Conservation (phyloP, 2,888 invertebrate genomes). For the Tineola bisselliella region DNA sequence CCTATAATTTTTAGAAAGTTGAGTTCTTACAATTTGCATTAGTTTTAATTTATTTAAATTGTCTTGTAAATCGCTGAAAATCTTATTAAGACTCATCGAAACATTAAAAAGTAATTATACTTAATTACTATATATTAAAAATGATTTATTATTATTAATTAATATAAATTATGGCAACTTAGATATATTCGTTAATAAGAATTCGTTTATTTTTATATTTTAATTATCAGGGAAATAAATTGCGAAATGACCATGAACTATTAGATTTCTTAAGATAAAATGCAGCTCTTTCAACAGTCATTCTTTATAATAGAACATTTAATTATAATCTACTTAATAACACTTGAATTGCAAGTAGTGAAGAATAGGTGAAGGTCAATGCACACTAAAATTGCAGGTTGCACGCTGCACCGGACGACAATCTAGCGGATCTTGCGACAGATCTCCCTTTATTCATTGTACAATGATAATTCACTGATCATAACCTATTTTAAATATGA, state of each 20-base stretch:
- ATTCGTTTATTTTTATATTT: no score
- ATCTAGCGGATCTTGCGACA: conserved; percentile 29
- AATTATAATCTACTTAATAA: not conserved
- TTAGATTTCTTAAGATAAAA: no score
- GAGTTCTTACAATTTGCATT: not conserved
- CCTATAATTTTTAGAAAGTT: not conserved
- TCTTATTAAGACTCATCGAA: no score
- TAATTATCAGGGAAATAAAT: no score
- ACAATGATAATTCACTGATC: not conserved
- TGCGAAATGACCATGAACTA: no score
- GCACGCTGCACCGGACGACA: conserved; percentile 23
- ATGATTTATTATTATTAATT: no score
- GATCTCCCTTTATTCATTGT: not conserved
- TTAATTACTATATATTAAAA: no score
- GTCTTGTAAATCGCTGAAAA: no score
- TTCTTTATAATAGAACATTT: not conserved
- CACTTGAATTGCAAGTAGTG: not conserved
- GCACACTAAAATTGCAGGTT: conserved; percentile 33
- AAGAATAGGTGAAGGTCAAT: conserved; percentile 34
- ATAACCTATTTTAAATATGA: not conserved
- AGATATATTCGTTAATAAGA: no score
- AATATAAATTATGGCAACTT: no score
- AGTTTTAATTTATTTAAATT: no score
- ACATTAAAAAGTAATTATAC: no score
- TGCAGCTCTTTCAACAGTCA: not conserved